Evolutionary conservation across 2,113 vertebrate genomes (phyloP).

Genomic region (Macrotis lagotis): DNA sequence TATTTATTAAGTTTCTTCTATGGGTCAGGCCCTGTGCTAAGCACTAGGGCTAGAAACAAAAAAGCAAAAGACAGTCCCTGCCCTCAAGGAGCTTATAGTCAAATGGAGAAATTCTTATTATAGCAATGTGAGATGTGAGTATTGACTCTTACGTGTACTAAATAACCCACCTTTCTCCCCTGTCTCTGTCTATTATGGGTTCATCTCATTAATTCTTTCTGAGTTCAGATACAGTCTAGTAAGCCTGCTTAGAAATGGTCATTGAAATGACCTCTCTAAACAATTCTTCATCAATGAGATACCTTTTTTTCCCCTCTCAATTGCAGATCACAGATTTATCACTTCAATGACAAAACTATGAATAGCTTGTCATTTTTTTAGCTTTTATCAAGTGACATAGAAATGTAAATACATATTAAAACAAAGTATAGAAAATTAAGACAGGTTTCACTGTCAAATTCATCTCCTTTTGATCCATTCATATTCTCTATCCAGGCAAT

Average conservation of each 20-base stretch:
- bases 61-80: no score
- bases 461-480: neutral
- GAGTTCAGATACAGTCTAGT: neutral
- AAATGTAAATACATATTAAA: neutral
- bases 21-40: neutral
- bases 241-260: neutral
- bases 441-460: neutral
- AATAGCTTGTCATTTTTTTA: neutral
- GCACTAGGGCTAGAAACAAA: neutral
- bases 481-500: neutral
- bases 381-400: neutral
- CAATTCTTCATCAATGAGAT: neutral
- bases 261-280: neutral
- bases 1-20: neutral
- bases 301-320: neutral
- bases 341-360: neutral
- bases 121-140: neutral
- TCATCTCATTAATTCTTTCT: neutral
- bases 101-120: neutral
- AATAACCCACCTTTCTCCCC: neutral
- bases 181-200: neutral
- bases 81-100: neutral
- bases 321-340: neutral
- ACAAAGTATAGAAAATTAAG: neutral
- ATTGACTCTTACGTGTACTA: neutral